Base-by-base conservation (phyloP, 2,888 invertebrate species). In the Anoplius nigerrimus region DNA sequence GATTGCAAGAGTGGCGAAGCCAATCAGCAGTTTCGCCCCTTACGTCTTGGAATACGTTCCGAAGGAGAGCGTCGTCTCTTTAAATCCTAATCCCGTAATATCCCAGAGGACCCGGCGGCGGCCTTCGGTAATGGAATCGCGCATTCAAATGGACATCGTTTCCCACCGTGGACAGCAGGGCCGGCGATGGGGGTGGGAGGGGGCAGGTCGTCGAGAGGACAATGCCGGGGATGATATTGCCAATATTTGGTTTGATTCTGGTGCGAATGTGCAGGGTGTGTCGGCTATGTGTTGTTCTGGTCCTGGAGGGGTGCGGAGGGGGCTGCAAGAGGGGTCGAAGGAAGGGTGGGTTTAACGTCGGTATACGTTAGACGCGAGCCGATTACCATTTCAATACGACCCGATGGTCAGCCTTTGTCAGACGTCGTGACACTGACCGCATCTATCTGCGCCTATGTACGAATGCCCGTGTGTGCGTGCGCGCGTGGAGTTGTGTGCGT, bases 191-290 rank as follows among this genome's bases (percentile, higher is more conserved):
- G 54, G 27, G 18, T 54, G 34, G 20, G 16, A 52, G 53, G 53
- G 75, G 53, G 75, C 74, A 79, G 81, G 70, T 73, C 76, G 74
- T 62, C 67, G 60, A 34, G 34, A 72, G 76, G 73, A 75, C 82
- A 86, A 85, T 83, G 76, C 71, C 75, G 52, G 76, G 84, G 84
- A 85, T 84, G 87, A 88, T 88, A 88, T 88, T 87, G 88, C 85
- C 88, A 88, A 88, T 88, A 87, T 88, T 88, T 88, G 87, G 85
- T 87, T 86, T 87, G 87, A 87, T 88, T 87, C 86, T 84, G 82
- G 78, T 80, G 80, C 79, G 79, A 79, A 81, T 78, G 76, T 78
- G 72, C 69, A 75, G 75, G 71, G 65, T 75, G 78, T 75, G 66
- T 20, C 27, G 24, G 16, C 54, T 24, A n/a, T 16, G 24, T 16